Percentiles rank a stretch among this genome's conserved stretches.
phyloP scores from a whole-genome alignment of 2,113 vertebrate genomes.

The Bucco capensis region DNA sequence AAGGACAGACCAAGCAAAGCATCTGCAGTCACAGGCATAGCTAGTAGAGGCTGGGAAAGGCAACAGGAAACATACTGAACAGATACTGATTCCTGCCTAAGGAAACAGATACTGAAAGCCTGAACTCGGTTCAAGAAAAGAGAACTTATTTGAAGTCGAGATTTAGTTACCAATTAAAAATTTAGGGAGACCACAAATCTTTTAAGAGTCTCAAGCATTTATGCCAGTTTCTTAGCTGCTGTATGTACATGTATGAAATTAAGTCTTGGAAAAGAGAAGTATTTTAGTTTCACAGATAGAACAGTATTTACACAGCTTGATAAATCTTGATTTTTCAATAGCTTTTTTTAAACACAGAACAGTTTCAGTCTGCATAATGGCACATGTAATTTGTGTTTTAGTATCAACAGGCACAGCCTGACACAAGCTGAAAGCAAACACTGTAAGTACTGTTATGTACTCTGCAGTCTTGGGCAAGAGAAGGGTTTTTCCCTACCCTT shows the following conservation, averaged over 20 bases:
- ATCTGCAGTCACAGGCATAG: not conserved
- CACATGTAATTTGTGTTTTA: not conserved
- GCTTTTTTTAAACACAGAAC: not conserved
- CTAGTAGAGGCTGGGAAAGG: not conserved
- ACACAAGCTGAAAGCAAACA: not conserved
- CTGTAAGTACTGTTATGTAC: not conserved
- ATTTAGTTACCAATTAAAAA: not conserved
- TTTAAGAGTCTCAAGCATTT: not conserved
- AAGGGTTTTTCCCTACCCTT: not conserved
- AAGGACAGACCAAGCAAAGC: not conserved
- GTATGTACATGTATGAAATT: no score
- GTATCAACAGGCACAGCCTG: not conserved
- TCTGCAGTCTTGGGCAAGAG: rapidly evolving
- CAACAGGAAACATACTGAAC: no score
- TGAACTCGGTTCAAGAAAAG: not conserved
- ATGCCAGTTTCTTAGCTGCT: not conserved
- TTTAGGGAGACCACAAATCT: not conserved
- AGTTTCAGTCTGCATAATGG: not conserved
- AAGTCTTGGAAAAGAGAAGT: not conserved
- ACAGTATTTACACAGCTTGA: not conserved
- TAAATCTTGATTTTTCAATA: not conserved
- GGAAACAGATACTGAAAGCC: not conserved
- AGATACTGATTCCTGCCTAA: not conserved
- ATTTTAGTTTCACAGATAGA: not conserved
- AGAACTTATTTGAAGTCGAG: not conserved